Evolutionary conservation across 1,140 invertebrate genomes (phyloP).

Genomic region (Heliconius hermathena): DNA sequence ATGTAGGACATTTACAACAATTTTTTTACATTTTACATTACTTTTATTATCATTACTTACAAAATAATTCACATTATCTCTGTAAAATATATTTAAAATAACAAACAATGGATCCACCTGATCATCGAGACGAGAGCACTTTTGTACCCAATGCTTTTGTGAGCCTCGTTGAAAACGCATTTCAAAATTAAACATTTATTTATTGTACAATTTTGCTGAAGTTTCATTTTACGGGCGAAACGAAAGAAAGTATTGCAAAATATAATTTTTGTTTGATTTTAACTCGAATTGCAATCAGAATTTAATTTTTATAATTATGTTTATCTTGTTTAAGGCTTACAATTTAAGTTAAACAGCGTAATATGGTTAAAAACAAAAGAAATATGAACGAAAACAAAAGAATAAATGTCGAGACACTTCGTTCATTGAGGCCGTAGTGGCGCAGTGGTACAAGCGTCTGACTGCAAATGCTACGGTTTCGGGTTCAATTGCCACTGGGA

Average conservation of each 20-base stretch:
- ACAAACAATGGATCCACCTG: not conserved
- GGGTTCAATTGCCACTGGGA: too few relatives aligned
- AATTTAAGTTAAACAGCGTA: too few relatives aligned
- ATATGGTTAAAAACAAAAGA: too few relatives aligned
- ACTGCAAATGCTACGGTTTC: too few relatives aligned
- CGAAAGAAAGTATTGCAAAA: not conserved
- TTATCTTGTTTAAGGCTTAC: not conserved
- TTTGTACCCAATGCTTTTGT: conserved; percentile 17
- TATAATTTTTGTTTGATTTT: not conserved
- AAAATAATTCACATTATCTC: not conserved
- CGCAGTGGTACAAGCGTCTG: too few relatives aligned
- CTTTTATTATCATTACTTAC: not conserved
- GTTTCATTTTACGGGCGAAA: not conserved
- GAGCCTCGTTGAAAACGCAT: conserved; percentile 19
- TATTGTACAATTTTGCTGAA: not conserved
- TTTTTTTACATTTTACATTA: not conserved
- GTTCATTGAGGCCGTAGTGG: too few relatives aligned
- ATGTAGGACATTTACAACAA: not conserved
- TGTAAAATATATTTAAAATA: conserved; percentile 10
- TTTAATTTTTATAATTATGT: not conserved
- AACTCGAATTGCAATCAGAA: not conserved
- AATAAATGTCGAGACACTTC: too few relatives aligned
- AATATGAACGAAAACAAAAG: too few relatives aligned
- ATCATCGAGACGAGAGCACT: conserved; percentile 16
- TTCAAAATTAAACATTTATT: conserved; percentile 24